Evolutionary conservation across 1,140 invertebrate genomes (phyloP), one percentile per base, ranked within the genome.

Genomic region (Aphaenogaster ashmeadi): DNA sequence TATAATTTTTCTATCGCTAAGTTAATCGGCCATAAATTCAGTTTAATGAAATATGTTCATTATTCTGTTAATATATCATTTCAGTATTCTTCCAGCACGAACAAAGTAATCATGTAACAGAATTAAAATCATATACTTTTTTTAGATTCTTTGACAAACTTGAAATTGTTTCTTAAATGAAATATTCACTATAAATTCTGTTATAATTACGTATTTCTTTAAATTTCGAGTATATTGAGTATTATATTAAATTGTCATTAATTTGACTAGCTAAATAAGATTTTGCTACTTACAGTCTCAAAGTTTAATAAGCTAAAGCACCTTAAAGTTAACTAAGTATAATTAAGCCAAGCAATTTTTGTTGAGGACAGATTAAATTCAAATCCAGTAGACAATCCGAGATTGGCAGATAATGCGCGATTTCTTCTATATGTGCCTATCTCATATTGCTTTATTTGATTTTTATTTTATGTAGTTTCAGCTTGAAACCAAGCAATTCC

Each of bases 391-490:
- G n/a, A 15, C 5, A 11, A 56, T 60, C 13, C 15, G 9, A 84
- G 36, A 60, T 60, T 38, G 18, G 13, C 6, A 27, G 13, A 27
- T 0, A 47, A 33, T 47, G 15, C 18, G 27, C 4, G 27, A 47
- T 13, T 41, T 36, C 9, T 38, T n/a, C 27, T 3, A 38, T 58
- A 47, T 2, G 21, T 18, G 8, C 50, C 36, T 2, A 41, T 74
- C 36, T 78, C 66, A 60, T 64, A 74, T 66, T 69, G 6, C 44
- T 88, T 92, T 91, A 98, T 94, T 98, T 98, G 72, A 98, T 97
- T 96, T 99, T 99, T 90, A 99, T 99, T 96, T 99, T 99, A 95
- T 99, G 98, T 50, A 99, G 95, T 96, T 99, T 99, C 56, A 99
- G 96, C 95, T 99, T 99, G 94, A 99, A 99, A 60, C 99, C 99